Evolutionary conservation across 2,888 invertebrate species (phyloP), one percentile per base, ranked within the genome.

Genomic region (Caenorhabditis sp.): DNA sequence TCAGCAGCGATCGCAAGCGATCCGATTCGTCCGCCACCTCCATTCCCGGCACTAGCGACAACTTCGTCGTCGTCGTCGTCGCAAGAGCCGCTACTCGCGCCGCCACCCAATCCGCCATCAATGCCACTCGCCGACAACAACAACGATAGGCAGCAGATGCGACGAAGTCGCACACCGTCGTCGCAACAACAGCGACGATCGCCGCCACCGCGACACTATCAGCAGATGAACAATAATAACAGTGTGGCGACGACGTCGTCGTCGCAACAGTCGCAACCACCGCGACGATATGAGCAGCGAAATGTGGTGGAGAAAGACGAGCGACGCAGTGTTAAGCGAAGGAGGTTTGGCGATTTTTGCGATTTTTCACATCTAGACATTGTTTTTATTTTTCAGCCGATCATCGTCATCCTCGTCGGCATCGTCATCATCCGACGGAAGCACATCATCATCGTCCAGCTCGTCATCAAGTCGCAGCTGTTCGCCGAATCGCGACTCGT

Each of bases 41-140:
- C 60, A 26, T 50, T 50, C 17, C 60, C 60, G 23, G 31, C 60
- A 17, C 23, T 50, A n/a, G n/a, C 12, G 19, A 2, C 21, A 14
- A 21, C 10, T 6, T 19, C 53, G 21, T 19, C 12, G 5, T 31
- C 31, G 5, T 31, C 31, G 5, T 31, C 31, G 5, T 31, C 31
- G 5, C 4, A 31, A 1, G 21, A 17, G 17, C 36, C 26, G 10
- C 14, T 53, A 10, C 36, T 62, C 14, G 53, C 51, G 1, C 62
- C 62, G 27, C 62, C 62, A 23, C 62, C 62, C 14, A 19, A 54
- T 23, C 62, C 62, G 19, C 62, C 62, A 27, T n/a, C 27, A n/a
- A n/a, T n/a, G n/a, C n/a, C n/a, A n/a, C n/a, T n/a, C 10, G n/a
- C 23, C 19, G 50, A n/a, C n/a, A n/a, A n/a, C n/a, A n/a, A n/a